phyloP scores from a whole-genome alignment of 2,113 vertebrate genomes.

The Acrocephalus kingi region DNA sequence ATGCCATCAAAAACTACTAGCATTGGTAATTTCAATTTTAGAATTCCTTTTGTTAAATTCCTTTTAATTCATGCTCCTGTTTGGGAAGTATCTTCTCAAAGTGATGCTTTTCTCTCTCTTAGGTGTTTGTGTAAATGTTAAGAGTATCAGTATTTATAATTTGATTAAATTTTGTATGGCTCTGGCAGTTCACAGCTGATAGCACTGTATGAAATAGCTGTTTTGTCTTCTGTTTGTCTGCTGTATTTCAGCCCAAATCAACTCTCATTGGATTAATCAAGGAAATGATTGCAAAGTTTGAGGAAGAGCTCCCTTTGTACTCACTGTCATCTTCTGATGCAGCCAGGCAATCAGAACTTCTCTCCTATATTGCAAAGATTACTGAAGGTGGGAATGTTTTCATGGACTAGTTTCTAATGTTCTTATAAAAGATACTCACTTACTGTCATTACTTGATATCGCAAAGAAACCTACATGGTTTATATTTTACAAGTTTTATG shows the following conservation, averaged over 20 bases:
- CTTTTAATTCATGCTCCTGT: background rate
- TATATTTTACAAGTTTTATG: background rate
- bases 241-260: conserved; percentile 85
- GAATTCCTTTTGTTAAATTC: background rate
- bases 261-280: conserved; percentile 81
- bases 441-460: background rate
- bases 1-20: background rate
- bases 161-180: background rate
- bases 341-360: conserved; percentile 81
- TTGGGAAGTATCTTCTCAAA: background rate
- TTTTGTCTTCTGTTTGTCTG: background rate
- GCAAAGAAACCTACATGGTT: background rate
- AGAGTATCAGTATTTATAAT: background rate
- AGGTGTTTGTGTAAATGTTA: background rate
- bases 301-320: conserved; percentile 89
- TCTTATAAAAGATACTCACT: background rate
- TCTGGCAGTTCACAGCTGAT: background rate
- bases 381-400: conserved; percentile 78
- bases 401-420: background rate
- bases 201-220: background rate
- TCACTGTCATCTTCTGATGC: conserved; percentile 73
- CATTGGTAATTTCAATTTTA: background rate
- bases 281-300: conserved; percentile 93
- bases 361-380: conserved; percentile 84
- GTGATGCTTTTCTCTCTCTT: background rate